Percentiles rank a stretch among this genome's conserved stretches.
These are phyloP conservation scores for Caradrina kadenii DNA, from an alignment of 2,888 invertebrate species.

Conservation along the genomic window DNA sequence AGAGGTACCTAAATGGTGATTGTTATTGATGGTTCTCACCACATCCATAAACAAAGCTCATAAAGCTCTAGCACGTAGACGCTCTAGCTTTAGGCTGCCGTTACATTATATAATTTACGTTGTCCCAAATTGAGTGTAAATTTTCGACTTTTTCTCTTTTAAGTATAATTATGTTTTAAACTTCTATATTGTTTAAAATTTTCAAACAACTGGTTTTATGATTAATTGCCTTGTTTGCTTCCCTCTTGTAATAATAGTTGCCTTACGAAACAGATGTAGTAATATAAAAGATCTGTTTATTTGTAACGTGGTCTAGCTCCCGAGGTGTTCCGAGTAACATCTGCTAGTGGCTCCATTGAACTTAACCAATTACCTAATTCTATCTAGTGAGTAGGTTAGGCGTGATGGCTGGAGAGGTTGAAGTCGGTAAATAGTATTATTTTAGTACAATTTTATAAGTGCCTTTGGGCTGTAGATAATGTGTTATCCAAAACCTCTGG, in stretches of 20 bases:
- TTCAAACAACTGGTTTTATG: neutral
- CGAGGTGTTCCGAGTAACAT: constrained; percentile 40
- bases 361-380: neutral
- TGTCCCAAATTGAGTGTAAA: constrained; percentile 3
- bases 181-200: neutral
- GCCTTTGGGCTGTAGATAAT: constrained; percentile 46
- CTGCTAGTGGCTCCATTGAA: neutral
- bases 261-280: constrained; percentile 11
- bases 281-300: neutral
- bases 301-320: constrained; percentile 7
- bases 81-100: neutral
- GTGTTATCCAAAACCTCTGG: constrained; percentile 29
- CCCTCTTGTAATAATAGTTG: constrained; percentile 25
- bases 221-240: neutral
- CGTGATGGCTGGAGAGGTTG: constrained; percentile 3
- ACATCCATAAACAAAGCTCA: neutral
- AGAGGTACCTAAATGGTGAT: too few relatives aligned
- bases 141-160: constrained; percentile 2
- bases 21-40: too few relatives aligned
- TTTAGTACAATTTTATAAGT: constrained; percentile 53
- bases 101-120: neutral
- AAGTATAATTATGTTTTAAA: neutral
- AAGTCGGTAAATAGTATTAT: constrained; percentile 38
- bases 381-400: neutral
- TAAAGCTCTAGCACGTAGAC: neutral